Evolutionary conservation across 2,113 vertebrate genomes (phyloP).

Genomic region (Gobiocypris rarus): DNA sequence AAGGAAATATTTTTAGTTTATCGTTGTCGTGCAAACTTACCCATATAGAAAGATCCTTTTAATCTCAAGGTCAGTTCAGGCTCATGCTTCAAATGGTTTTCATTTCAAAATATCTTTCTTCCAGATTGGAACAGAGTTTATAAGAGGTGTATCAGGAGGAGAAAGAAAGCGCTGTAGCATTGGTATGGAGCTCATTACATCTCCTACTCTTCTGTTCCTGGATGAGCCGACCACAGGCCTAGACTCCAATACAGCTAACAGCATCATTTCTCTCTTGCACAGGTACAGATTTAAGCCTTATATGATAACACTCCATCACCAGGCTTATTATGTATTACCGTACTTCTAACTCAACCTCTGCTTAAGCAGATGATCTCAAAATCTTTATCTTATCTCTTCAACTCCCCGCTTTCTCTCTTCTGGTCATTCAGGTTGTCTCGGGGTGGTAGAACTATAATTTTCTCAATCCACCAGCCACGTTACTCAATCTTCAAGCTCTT

Average conservation of each 20-base stretch:
- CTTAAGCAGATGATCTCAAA: neutral
- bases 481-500: slow-evolving; percentile 81
- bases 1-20: too few relatives aligned
- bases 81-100: neutral
- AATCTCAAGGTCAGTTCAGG: neutral
- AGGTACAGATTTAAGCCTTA: slow-evolving; percentile 60
- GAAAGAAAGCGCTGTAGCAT: slow-evolving; percentile 83
- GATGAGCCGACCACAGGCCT: slow-evolving; percentile 83
- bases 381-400: neutral
- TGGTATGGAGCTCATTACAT: slow-evolving; percentile 81
- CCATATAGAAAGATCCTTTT: neutral
- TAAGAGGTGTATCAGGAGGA: slow-evolving; percentile 80
- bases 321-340: neutral
- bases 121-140: slow-evolving; percentile 80
- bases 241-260: slow-evolving; percentile 80
- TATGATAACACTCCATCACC: neutral
- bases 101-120: neutral
- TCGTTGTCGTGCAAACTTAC: too few relatives aligned
- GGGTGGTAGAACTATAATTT: slow-evolving; percentile 78
- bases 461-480: slow-evolving; percentile 83
- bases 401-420: neutral
- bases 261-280: slow-evolving; percentile 76
- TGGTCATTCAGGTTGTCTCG: slow-evolving; percentile 70
- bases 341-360: neutral
- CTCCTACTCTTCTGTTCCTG: slow-evolving; percentile 79